phyloP scores from a whole-genome alignment of 2,113 vertebrate species.

The Ammodytes marinus region DNA sequence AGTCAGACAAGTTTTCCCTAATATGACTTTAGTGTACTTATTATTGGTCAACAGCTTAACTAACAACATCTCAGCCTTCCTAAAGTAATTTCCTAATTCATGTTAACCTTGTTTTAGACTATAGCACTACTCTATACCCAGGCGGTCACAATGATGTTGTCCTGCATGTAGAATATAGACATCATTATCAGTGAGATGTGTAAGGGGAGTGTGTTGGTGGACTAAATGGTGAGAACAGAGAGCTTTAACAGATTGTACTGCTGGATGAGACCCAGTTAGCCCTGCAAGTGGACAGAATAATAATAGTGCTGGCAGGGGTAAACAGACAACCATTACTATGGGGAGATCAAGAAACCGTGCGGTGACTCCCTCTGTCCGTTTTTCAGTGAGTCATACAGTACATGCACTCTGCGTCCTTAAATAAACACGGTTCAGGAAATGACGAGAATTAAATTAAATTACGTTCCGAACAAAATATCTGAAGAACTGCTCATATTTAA shows the following conservation, averaged over 20 bases:
- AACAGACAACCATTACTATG: not conserved
- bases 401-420: not conserved
- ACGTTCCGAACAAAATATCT: not conserved
- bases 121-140: not conserved
- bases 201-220: conserved; percentile 18
- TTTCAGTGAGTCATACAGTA: not conserved
- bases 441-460: not conserved
- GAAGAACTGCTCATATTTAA: not conserved
- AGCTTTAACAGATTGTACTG: conserved; percentile 58
- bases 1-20: not conserved
- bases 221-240: conserved; percentile 5
- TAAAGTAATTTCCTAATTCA: not conserved
- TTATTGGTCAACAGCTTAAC: not conserved
- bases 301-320: conserved; percentile 31
- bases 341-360: not conserved
- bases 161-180: conserved; percentile 5
- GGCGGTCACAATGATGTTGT: not conserved
- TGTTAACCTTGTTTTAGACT: not conserved
- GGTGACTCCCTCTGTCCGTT: not conserved
- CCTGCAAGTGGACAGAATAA: conserved; percentile 66
- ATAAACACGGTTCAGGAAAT: not conserved
- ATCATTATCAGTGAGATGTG: conserved; percentile 30
- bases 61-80: not conserved
- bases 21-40: not conserved
- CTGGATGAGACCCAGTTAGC: conserved; percentile 49